Conservation (phyloP, 2,888 invertebrate genomes). For the Thysanoteuthis rhombus region DNA sequence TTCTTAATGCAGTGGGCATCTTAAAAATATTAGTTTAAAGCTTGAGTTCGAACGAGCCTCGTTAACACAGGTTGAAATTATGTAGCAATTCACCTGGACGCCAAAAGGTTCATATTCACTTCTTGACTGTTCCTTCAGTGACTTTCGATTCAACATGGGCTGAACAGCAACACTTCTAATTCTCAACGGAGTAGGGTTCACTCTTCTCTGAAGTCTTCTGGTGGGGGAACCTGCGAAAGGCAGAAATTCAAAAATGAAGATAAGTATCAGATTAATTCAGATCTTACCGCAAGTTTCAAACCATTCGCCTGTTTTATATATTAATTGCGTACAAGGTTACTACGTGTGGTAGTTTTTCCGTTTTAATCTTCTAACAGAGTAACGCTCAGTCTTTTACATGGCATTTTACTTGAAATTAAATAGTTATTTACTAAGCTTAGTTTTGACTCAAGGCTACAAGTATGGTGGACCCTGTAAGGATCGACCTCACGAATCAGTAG, state of each 20-base stretch:
- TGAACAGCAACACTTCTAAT: neutral
- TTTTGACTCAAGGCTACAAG: no score
- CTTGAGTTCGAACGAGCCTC: no score
- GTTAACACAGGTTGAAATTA: neutral
- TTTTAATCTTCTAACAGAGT: no score
- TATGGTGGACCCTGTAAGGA: no score
- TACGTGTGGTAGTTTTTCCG: no score
- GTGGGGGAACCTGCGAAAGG: neutral
- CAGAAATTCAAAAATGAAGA: neutral
- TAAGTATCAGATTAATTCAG: neutral
- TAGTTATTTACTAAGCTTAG: no score
- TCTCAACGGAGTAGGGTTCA: neutral
- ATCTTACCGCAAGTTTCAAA: neutral
- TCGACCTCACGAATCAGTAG: no score
- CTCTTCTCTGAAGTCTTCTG: neutral
- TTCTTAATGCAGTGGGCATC: no score
- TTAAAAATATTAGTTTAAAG: no score
- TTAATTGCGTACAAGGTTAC: no score
- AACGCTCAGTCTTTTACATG: no score
- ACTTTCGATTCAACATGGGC: neutral
- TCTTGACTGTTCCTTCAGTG: neutral
- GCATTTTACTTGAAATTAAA: no score
- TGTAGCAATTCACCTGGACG: neutral
- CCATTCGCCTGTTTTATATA: neutral
- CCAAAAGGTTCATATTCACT: neutral